Conservation (phyloP, 2,888 invertebrate species). For the Cinara cedri region DNA sequence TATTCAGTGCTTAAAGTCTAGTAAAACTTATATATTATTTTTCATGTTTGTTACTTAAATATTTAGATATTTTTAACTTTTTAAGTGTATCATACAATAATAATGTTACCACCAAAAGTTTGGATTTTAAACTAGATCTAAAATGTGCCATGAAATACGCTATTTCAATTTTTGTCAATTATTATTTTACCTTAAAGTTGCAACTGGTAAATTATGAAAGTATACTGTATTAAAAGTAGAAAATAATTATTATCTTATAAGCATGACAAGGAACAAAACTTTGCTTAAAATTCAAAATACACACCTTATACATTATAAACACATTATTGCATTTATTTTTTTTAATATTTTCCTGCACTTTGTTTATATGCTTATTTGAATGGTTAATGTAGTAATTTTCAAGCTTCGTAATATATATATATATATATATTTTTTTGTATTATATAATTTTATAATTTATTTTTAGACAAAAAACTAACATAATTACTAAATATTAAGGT, state of each 20-base stretch:
- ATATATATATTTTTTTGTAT: background rate
- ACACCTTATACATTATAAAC: conserved; percentile 14
- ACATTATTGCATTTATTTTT: conserved; percentile 37
- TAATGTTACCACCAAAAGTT: background rate
- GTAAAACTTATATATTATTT: background rate
- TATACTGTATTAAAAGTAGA: background rate
- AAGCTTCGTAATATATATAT: conserved; percentile 21
- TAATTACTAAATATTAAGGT: background rate
- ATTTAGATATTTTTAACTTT: background rate
- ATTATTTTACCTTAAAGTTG: background rate
- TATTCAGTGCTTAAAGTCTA: background rate
- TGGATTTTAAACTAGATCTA: conserved; percentile 1
- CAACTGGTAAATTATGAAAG: background rate
- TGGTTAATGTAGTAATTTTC: conserved; percentile 27
- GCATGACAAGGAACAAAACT: conserved; percentile 41
- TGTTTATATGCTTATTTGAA: conserved; percentile 37
- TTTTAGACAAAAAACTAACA: conserved; percentile 7
- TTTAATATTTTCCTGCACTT: conserved; percentile 26
- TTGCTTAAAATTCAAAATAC: conserved; percentile 30
- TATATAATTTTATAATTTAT: background rate
- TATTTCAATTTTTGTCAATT: background rate
- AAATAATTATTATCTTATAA: conserved; percentile 11
- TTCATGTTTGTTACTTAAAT: too few relatives aligned
- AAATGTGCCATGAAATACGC: background rate
- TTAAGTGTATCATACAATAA: background rate